phyloP scores from a whole-genome alignment of 2,888 invertebrate species.

The Cephus pygmeus region DNA sequence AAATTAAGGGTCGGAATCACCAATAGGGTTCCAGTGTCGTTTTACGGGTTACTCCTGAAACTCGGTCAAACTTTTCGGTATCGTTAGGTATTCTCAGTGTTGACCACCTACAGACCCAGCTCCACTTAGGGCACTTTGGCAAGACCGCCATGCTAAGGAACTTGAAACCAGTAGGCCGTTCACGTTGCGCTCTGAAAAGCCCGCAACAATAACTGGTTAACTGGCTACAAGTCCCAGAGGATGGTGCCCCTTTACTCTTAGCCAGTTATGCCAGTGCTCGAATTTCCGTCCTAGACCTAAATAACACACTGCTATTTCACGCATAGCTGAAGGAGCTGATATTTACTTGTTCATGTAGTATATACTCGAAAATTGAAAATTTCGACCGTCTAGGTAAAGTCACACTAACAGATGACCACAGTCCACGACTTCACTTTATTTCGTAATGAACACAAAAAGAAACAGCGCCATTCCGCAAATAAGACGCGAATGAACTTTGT shows the following conservation, averaged over 20 bases:
- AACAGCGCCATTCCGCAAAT: neutral
- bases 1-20: neutral
- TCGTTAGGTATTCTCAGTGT: neutral
- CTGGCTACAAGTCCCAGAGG: conserved; percentile 24
- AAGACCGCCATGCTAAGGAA: neutral
- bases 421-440: neutral
- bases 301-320: neutral
- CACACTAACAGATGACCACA: neutral
- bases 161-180: neutral
- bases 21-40: neutral
- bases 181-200: conserved; percentile 19
- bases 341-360: neutral
- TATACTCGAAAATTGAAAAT: neutral
- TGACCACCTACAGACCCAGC: neutral
- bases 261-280: conserved; percentile 10
- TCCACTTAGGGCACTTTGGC: neutral
- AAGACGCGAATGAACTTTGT: neutral
- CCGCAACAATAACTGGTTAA: conserved; percentile 25
- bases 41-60: neutral
- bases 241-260: conserved; percentile 19
- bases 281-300: neutral
- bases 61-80: neutral
- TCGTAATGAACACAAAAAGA: neutral
- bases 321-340: neutral
- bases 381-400: neutral